These are phyloP conservation scores for Phycodurus eques DNA, from an alignment of 2,113 vertebrate species.

Conservation along the genomic window DNA sequence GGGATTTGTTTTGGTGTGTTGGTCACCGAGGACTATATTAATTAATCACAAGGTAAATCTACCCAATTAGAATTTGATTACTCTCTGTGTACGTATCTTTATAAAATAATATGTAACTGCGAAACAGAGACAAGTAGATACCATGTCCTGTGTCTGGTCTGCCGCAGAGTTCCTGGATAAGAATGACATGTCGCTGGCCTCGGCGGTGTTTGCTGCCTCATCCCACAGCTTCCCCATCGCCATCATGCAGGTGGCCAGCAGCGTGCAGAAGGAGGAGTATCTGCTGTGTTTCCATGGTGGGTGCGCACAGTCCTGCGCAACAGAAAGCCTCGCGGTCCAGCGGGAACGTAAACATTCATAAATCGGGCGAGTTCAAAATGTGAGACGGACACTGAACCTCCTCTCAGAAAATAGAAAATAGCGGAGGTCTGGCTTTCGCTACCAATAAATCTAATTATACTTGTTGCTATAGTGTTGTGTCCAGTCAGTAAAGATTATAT, in stretches of 20 bases:
- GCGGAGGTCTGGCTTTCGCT: background rate
- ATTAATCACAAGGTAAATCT: too few relatives aligned
- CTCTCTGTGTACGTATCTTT: background rate
- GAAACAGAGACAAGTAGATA: background rate
- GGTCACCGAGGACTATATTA: too few relatives aligned
- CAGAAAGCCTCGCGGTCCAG: background rate
- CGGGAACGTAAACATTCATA: background rate
- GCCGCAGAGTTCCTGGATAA: conserved; percentile 94
- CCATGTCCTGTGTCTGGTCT: background rate
- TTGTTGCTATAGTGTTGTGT: background rate
- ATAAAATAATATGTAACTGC: background rate
- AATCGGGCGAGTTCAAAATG: too few relatives aligned
- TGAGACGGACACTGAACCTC: too few relatives aligned
- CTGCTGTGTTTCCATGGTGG: conserved; percentile 96
- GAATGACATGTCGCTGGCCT: conserved; percentile 90
- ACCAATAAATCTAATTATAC: background rate
- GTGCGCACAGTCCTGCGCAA: background rate
- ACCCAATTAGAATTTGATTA: too few relatives aligned
- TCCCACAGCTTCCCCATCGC: conserved; percentile 94
- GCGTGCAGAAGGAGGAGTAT: conserved; percentile 92
- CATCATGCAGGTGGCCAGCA: conserved; percentile 90
- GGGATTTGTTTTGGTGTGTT: too few relatives aligned
- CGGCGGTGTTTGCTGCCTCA: conserved; percentile 88
- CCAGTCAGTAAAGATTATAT: too few relatives aligned
- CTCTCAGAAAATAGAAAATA: background rate